Base-by-base conservation (phyloP, 2,797 vertebrate species). In the Sitta carolinensis region DNA sequence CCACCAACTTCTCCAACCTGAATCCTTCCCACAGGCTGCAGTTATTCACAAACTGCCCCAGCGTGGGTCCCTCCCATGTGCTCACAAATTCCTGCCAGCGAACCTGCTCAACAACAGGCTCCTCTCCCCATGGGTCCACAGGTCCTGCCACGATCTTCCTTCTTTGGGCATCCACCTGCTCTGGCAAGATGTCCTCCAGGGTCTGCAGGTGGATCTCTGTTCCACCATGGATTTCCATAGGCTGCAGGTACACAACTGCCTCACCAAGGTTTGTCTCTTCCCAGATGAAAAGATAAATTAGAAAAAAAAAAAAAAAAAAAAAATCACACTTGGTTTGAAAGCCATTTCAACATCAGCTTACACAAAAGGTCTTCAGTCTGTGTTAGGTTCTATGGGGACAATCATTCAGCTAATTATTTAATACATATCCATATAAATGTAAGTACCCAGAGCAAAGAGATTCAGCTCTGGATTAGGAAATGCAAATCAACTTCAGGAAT, bases 381-480 rank as follows among this genome's bases (percentile, higher is more conserved):
- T 87, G 47, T 92, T 88, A 83, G 78, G 22, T 81, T 91, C 67
- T 94, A 9, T 55, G 72, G 76, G 87, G 70, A 95, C 43, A 57
- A 82, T 89, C 43, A 42, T 79, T 72, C 52, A 84, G 59, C 48
- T 91, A 95, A 95, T 95, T 94, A 62, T 95, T 95, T 89, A 91
- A 84, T 77, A 82, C 19, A 26, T 91, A 89, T 58, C 77, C 40
- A 67, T 92, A 77, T 75, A 89, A 89, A 86, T 29, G 2, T 85
- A 94, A 97, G 90, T 59, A 87, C 55, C 73, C 10, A 32, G 48
- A 90, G 77, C 69, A 93, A 90, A 90, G 91, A 84, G 87, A 93
- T 95, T 95, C 93, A 78, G 63, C 59, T 93, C 70, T 70, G 87
- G 80, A 95, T 97, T 97, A 95, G 47, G 89, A 79, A 96, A 97